A percentile compares a stretch with the other conserved stretches of the same genome.
Evolutionary conservation across 2,888 invertebrate species (phyloP).

Genomic region (Lepeophtheirus nordmannii): DNA sequence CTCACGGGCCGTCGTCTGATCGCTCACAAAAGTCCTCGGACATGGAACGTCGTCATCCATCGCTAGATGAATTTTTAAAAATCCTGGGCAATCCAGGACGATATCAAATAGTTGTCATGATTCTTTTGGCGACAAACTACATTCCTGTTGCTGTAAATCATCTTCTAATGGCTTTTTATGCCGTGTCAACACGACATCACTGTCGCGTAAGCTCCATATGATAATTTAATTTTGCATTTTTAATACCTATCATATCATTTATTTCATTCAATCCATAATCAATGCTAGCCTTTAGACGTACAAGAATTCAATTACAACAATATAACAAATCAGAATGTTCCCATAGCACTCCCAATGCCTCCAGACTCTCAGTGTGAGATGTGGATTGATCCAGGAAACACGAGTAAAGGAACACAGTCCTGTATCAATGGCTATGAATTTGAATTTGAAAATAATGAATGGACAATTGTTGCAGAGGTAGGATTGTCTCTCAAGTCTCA

Average conservation of each 20-base stretch:
- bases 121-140: conserved; percentile 24
- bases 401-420: conserved; percentile 25
- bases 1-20: not conserved
- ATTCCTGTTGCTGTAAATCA: conserved; percentile 25
- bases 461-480: conserved; percentile 30
- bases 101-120: conserved; percentile 25
- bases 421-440: conserved; percentile 30
- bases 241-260: too few relatives aligned
- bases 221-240: too few relatives aligned
- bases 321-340: too few relatives aligned
- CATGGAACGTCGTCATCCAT: not conserved
- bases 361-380: conserved; percentile 12
- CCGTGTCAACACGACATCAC: conserved; percentile 22
- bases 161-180: conserved; percentile 24
- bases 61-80: conserved; percentile 24
- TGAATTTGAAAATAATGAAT: conserved; percentile 28
- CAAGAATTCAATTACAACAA: too few relatives aligned
- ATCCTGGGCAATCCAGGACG: conserved; percentile 26
- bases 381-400: conserved; percentile 21
- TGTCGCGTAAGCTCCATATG: conserved; percentile 23
- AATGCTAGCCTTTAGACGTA: too few relatives aligned
- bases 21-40: not conserved
- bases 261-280: too few relatives aligned
- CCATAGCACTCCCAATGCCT: not conserved
- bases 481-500: not conserved